These are phyloP conservation scores for Clarias laeviceps DNA, from an alignment of 2,797 vertebrate species.

Conservation along the genomic window DNA sequence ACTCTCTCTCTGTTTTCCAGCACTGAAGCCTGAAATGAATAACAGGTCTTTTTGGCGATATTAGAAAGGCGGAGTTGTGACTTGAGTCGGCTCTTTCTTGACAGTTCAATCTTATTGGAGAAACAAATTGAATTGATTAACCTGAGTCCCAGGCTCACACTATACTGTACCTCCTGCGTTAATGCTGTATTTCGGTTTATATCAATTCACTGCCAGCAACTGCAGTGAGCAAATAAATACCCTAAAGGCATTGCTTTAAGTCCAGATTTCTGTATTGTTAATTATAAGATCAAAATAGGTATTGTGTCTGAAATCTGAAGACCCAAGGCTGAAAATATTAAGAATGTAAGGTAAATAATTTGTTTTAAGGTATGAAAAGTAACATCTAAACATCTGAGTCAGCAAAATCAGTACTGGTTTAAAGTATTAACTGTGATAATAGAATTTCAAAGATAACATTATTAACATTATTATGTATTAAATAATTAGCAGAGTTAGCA, in stretches of 20 bases:
- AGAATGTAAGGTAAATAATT: neutral
- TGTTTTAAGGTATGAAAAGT: neutral
- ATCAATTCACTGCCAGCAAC: neutral
- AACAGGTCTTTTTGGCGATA: slow-evolving; percentile 16
- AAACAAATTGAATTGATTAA: slow-evolving; percentile 22
- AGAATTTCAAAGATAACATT: neutral
- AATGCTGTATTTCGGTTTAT: neutral
- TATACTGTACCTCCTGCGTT: neutral
- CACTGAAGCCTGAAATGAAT: slow-evolving; percentile 10
- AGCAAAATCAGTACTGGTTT: neutral
- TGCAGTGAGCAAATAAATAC: neutral
- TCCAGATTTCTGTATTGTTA: neutral
- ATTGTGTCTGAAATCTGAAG: neutral
- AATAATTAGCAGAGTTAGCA: neutral
- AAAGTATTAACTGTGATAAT: neutral
- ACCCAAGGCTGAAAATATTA: neutral
- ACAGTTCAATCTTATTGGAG: neutral
- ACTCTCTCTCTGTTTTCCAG: neutral
- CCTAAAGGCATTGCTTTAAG: neutral
- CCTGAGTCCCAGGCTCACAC: neutral
- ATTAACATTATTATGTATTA: neutral
- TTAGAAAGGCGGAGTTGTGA: neutral
- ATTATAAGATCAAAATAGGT: neutral
- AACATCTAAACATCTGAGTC: neutral
- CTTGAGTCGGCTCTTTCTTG: slow-evolving; percentile 3